These are phyloP conservation scores for Drosophila planitibia DNA, from an alignment of 2,888 invertebrate species.

Conservation along the genomic window DNA sequence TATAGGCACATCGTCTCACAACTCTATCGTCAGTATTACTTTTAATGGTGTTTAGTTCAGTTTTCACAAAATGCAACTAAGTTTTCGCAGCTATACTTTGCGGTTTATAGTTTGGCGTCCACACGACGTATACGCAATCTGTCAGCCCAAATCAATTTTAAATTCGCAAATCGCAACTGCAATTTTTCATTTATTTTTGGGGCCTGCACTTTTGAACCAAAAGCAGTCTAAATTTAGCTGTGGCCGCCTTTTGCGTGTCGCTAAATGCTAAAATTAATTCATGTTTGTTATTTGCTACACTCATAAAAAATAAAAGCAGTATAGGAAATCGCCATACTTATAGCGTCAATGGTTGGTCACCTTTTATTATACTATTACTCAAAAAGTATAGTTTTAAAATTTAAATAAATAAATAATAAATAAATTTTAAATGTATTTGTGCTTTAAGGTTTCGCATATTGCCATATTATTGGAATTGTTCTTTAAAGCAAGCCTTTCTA, in stretches of 20 bases:
- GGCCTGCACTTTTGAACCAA: constrained; percentile 40
- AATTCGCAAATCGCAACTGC: constrained; percentile 1
- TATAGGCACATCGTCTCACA: no score
- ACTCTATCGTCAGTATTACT: no score
- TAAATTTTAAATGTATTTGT: no score
- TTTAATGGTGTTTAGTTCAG: no score
- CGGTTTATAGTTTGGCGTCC: not conserved
- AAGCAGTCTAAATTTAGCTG: constrained; percentile 33
- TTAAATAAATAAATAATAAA: no score
- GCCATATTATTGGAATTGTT: no score
- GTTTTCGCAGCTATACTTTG: constrained; percentile 1
- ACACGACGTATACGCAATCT: constrained; percentile 53
- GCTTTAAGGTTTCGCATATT: no score
- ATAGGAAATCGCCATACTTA: not conserved
- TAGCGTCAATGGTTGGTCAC: not conserved
- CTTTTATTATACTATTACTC: not conserved
- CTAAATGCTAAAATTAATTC: constrained; percentile 53
- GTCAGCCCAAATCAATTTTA: not conserved
- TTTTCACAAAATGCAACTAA: not conserved
- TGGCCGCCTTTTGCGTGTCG: constrained; percentile 63
- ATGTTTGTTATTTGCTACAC: constrained; percentile 6
- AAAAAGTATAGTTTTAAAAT: not conserved
- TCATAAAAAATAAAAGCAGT: not conserved
- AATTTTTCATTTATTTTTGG: constrained; percentile 11
- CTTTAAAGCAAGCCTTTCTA: not conserved